Base-by-base conservation (phyloP, 2,113 vertebrate genomes). In the Meriones unguiculatus region DNA sequence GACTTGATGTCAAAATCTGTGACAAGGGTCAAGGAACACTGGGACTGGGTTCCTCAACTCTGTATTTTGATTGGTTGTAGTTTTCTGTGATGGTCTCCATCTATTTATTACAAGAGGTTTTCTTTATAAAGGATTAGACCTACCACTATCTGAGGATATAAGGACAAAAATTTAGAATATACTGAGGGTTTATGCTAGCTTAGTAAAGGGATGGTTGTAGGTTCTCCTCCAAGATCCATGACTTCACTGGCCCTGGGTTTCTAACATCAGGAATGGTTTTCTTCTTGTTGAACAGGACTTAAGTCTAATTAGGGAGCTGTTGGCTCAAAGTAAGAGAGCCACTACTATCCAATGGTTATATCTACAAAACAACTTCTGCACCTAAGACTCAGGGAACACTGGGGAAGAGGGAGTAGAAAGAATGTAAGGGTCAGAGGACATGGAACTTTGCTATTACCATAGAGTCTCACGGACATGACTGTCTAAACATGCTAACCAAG, bases 1-100 rank as follows among this genome's bases (percentile, higher is more conserved):
- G 59, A 82, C 5, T 57, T 62, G 52, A 92, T 70, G 62, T 84
- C n/a, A 89, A 89, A 91, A 85, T 89, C 24, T 32, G 70, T 90
- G 38, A 91, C 15, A 52, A 52, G 46, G 59, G 8, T 59, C 24
- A 91, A 96, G 85, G 62, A 64, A 81, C 18, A 67, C 12, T 32
- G 62, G 81, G 35, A 17, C n/a, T 17, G n/a, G 7, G 7, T 30
- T 64, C 38, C 24, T 84, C 1, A 8, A 84, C 81, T 64, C 59
- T 84, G 59, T 24, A 84, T 41, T 84, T 84, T 41, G 24, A 64
- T 84, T 84, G 38, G 24, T 28, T 64, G 38, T 41, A 24, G n/a
- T 64, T 84, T 64, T 84, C 38, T 84, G n/a, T 28, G n/a, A 64
- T 84, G 59, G 24, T 84, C 24, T 84, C 57, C n/a, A 84, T 28